Base-by-base conservation (phyloP, 2,888 invertebrate genomes). In the Drosophila borealis region DNA sequence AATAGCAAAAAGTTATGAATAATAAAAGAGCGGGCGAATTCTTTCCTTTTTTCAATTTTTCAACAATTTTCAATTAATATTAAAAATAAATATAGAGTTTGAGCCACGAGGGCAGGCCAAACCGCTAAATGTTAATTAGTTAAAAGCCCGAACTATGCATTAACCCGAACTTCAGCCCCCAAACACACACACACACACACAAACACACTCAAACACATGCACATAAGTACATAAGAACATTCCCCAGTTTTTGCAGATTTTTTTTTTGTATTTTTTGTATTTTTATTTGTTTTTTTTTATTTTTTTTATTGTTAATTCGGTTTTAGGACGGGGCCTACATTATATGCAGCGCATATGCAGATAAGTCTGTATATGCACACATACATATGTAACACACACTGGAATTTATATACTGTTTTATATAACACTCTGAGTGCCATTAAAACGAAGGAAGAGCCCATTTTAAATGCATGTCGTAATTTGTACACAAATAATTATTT, bases 71-170 rank as follows among this genome's bases (percentile, higher is more conserved):
- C 75, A 82, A 81, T 82, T 84, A 84, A 81, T 80, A 87, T 72
- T 42, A 73, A 64, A 49, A 69, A 50, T 44, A 50, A 65, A 42
- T 39, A 29, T 57, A 42, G 59, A 59, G 79, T 48, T 45, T 41
- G 68, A 51, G 57, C 29, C 11, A 48, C 21, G 55, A 46, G 46
- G 21, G 55, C 55, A 49, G 60, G 37, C 78, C 71, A 88, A 91
- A 89, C 90, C 90, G 76, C 88, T 84, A 90, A 90, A 89, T 90
- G 84, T 90, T 90, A 91, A 91, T 90, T 90, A 90, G 90, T 90
- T 90, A 81, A 90, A 89, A 82, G 82, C 88, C 65, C 86, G 59
- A 77, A 77, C 81, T 87, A 87, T 72, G 67, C 66, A 66, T 70
- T 70, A 80, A 68, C 70, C 70, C 74, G 55, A 74, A 70, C 71